Conservation (phyloP, 2,797 vertebrate genomes). For the Micropoecilia bifurca region DNA sequence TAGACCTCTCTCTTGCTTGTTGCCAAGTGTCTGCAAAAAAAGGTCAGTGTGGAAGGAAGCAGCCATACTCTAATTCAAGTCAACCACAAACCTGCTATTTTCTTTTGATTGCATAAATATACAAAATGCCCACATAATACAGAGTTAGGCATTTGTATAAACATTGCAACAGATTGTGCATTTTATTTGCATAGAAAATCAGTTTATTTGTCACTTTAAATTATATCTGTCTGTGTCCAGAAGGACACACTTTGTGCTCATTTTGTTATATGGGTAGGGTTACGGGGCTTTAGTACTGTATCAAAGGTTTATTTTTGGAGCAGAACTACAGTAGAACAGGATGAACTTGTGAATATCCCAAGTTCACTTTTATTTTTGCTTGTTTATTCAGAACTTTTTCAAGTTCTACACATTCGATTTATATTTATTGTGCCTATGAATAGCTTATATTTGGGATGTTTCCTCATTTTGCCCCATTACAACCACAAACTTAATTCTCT, state of each 20-base stretch:
- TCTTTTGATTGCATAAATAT: conserved; percentile 7
- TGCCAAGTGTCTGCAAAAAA: conserved; percentile 1
- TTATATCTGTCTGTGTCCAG: not conserved
- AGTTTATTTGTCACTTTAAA: conserved; percentile 1
- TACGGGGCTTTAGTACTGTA: not conserved
- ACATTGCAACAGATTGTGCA: not conserved
- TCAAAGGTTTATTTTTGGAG: not conserved
- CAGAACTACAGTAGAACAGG: not conserved
- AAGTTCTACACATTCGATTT: not conserved
- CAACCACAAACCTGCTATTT: not conserved
- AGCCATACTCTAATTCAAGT: not conserved
- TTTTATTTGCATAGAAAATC: not conserved
- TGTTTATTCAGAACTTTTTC: not conserved
- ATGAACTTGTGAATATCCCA: not conserved
- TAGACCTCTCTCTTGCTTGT: not conserved
- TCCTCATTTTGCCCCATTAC: not conserved
- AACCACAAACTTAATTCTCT: not conserved
- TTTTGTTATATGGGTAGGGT: not conserved
- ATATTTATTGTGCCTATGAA: not conserved
- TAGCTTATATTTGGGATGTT: not conserved
- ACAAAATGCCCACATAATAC: not conserved
- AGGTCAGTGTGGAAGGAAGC: not conserved
- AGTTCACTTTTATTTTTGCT: not conserved
- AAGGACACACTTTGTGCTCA: not conserved
- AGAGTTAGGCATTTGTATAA: not conserved